Conservation (phyloP, 1,140 invertebrate species). For the Stegodyphus mimosarum region DNA sequence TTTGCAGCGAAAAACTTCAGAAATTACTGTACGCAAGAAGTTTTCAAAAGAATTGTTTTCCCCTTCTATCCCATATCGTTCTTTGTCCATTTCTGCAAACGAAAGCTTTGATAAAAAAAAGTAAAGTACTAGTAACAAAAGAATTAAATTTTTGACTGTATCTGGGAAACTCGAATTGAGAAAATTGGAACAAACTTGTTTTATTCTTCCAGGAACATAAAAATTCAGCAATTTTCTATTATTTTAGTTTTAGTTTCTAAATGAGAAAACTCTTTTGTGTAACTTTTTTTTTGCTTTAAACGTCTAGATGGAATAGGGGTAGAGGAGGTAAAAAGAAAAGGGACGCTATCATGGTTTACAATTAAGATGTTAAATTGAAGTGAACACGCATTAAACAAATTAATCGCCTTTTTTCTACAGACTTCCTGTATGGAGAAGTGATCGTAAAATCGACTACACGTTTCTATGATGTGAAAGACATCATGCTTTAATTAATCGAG, state of each 20-base stretch:
- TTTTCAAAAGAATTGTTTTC: too few species aligned
- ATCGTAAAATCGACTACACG: background rate
- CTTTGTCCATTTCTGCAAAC: background rate
- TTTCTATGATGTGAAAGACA: slow-evolving; percentile 1
- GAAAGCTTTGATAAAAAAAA: background rate
- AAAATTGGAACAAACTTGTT: slow-evolving; percentile 8
- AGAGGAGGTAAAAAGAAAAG: too few species aligned
- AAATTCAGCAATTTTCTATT: background rate
- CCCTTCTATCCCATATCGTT: too few species aligned
- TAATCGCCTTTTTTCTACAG: background rate
- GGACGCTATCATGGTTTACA: background rate
- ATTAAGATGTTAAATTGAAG: background rate
- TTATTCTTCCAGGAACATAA: background rate
- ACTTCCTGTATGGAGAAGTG: background rate
- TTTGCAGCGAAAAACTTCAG: too few species aligned
- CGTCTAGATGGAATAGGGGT: background rate
- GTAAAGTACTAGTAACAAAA: background rate
- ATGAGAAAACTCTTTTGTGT: background rate
- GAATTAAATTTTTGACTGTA: slow-evolving; percentile 1
- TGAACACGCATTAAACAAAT: background rate
- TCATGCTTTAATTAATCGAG: slow-evolving; percentile 13
- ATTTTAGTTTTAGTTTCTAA: too few species aligned
- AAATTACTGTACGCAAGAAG: too few species aligned
- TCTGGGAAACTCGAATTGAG: slow-evolving; percentile 1
- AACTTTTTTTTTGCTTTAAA: background rate